Percentiles rank a stretch among this genome's conserved stretches.
Evolutionary conservation across 2,113 vertebrate species (phyloP).

Genomic region (Noctilio leporinus): DNA sequence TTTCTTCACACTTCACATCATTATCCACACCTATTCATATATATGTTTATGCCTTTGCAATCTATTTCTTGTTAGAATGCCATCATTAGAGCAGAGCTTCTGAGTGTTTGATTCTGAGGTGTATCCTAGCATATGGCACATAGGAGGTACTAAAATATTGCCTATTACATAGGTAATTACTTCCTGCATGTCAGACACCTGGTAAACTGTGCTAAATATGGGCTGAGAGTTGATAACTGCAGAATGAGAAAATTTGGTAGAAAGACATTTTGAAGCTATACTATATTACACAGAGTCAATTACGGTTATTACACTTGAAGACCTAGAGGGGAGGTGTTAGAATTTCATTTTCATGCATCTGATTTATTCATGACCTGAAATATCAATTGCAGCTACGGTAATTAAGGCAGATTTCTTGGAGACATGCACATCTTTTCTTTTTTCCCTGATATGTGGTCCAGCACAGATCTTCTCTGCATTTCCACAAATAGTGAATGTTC

Average conservation of each 20-base stretch:
- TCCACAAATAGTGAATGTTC: conserved; percentile 3
- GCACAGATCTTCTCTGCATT: background rate
- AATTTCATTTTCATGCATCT: conserved; percentile 2
- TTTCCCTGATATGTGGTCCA: background rate
- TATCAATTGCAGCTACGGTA: background rate
- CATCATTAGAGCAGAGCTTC: background rate
- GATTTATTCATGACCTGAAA: background rate
- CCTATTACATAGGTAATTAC: background rate
- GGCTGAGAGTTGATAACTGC: background rate
- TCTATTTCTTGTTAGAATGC: background rate
- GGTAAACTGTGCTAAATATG: background rate
- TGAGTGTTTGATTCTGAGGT: background rate
- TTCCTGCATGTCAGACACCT: background rate
- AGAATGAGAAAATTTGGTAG: background rate
- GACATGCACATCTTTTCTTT: background rate
- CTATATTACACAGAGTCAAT: background rate
- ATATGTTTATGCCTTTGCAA: background rate
- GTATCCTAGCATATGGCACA: background rate
- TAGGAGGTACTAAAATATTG: background rate
- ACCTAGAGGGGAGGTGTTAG: background rate
- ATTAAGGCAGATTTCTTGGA: background rate
- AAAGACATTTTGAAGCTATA: background rate
- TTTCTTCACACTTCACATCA: background rate
- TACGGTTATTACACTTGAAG: background rate
- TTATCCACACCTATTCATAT: background rate